phyloP scores from a whole-genome alignment of 1,140 invertebrate species.

The Drosophila teissieri region DNA sequence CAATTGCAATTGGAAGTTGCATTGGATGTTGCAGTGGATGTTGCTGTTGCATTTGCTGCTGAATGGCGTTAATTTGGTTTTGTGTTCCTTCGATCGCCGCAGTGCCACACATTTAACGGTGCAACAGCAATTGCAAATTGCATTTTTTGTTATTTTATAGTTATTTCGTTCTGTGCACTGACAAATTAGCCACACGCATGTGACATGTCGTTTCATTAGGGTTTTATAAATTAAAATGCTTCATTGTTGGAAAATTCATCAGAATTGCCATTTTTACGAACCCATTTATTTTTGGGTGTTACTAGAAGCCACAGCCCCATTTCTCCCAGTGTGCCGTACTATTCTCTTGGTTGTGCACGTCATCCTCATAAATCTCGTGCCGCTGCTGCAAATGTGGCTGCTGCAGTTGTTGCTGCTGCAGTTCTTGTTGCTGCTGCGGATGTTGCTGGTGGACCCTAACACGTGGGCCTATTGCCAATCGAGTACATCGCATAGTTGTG shows the following conservation, averaged over 20 bases:
- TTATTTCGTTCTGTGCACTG: constrained; percentile 10
- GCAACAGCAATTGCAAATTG: constrained; percentile 71
- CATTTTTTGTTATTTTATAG: constrained; percentile 45
- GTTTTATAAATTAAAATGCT: background rate
- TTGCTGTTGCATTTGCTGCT: constrained; percentile 26
- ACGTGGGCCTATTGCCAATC: constrained; percentile 37
- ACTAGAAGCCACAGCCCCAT: background rate
- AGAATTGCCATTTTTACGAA: background rate
- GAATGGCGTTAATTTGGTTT: constrained; percentile 76
- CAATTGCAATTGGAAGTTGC: constrained; percentile 24
- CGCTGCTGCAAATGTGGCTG: background rate
- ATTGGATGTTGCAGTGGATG: background rate
- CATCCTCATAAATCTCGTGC: constrained; percentile 66
- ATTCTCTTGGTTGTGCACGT: constrained; percentile 44
- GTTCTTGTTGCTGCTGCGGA: constrained; percentile 7
- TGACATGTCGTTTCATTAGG: too few species aligned
- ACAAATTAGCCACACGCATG: background rate
- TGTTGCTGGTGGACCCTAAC: constrained; percentile 36
- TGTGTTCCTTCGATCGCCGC: constrained; percentile 55
- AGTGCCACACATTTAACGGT: constrained; percentile 73
- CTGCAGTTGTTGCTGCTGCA: background rate
- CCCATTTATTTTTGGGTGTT: background rate
- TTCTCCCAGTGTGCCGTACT: constrained; percentile 2
- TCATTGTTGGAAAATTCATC: background rate
- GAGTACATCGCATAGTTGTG: constrained; percentile 55